A percentile compares a stretch with the other conserved stretches of the same genome.
These are phyloP conservation scores for Pipra filicauda DNA, from an alignment of 2,113 vertebrate genomes.

Conservation along the genomic window DNA sequence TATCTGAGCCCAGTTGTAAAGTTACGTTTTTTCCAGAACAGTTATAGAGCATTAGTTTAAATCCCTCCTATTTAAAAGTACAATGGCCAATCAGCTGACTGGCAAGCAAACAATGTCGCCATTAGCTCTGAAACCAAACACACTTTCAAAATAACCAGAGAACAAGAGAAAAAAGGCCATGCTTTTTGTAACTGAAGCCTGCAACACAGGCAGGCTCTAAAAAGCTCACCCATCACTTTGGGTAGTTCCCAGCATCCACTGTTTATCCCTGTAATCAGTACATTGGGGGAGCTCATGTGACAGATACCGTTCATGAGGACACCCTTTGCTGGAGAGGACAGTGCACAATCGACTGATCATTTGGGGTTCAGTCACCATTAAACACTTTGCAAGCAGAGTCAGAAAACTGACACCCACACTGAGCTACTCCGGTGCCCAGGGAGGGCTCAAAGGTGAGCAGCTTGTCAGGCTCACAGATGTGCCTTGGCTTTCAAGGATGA, in stretches of 20 bases:
- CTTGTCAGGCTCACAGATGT: neutral
- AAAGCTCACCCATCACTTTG: conserved; percentile 27
- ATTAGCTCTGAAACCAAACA: conserved; percentile 28
- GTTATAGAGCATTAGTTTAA: neutral
- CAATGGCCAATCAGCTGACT: conserved; percentile 24
- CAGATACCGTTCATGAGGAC: neutral
- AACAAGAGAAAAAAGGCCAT: neutral
- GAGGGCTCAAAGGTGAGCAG: neutral
- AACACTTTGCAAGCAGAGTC: neutral
- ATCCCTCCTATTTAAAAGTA: conserved; percentile 8
- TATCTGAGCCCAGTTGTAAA: neutral
- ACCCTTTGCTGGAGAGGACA: neutral
- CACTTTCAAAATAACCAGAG: conserved; percentile 5
- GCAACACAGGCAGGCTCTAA: neutral
- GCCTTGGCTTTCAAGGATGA: neutral
- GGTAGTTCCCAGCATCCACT: neutral
- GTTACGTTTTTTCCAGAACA: conserved; percentile 26
- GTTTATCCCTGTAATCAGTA: neutral
- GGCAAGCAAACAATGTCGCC: neutral
- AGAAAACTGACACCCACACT: neutral
- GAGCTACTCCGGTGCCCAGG: rapidly evolving
- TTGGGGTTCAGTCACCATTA: neutral
- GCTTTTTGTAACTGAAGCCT: neutral
- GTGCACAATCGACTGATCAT: neutral
- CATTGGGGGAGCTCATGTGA: neutral